These are phyloP conservation scores for Apocheima hispidaria DNA, from an alignment of 2,888 invertebrate genomes.

Conservation along the genomic window DNA sequence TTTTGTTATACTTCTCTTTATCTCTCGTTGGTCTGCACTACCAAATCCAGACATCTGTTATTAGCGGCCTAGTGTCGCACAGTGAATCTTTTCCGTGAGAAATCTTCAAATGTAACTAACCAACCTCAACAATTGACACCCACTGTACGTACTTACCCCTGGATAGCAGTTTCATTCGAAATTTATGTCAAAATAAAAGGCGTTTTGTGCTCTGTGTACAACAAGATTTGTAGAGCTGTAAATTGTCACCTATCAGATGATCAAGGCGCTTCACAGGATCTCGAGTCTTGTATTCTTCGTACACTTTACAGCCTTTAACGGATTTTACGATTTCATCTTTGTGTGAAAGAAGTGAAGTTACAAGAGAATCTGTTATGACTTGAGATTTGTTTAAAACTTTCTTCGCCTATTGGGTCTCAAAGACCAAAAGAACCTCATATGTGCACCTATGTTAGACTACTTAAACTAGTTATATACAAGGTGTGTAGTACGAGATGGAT, in stretches of 20 bases:
- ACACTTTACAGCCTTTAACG: conserved; percentile 10
- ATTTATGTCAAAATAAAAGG: conserved; percentile 55
- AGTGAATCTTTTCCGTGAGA: not conserved
- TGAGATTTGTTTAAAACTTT: not conserved
- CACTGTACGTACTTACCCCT: conserved; percentile 26
- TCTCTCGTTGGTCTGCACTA: too few species aligned
- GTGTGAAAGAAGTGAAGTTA: conserved; percentile 15
- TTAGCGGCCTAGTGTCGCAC: too few species aligned
- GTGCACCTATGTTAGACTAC: too few species aligned
- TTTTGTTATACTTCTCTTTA: too few species aligned
- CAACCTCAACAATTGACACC: conserved; percentile 10
- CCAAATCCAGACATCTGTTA: too few species aligned
- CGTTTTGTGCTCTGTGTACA: conserved; percentile 43
- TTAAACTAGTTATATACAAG: too few species aligned
- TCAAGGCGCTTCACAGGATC: conserved; percentile 31
- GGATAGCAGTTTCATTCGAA: conserved; percentile 51
- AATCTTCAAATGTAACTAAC: not conserved
- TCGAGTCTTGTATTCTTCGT: conserved; percentile 22
- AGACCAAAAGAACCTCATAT: not conserved
- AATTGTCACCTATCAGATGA: conserved; percentile 47
- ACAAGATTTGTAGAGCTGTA: conserved; percentile 44
- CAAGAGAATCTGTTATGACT: not conserved
- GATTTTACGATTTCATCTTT: conserved; percentile 31
- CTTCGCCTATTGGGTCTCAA: not conserved
- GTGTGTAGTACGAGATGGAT: too few species aligned